A percentile compares a stretch with the other conserved stretches of the same genome.
phyloP scores from a whole-genome alignment of 2,888 invertebrate species.

The Chrysodeixis includens region DNA sequence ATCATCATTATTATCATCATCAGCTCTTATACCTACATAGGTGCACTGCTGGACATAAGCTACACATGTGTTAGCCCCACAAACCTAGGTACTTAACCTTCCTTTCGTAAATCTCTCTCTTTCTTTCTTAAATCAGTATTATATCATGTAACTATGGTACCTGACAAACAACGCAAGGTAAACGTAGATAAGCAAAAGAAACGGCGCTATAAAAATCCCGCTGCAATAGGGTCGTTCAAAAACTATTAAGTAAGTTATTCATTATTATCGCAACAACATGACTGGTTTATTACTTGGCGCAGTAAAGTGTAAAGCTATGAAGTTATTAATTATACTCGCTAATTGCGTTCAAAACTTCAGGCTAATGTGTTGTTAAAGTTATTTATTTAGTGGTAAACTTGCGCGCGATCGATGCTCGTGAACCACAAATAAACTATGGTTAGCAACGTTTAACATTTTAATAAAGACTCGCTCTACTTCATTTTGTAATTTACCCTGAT shows the following conservation, averaged over 20 bases:
- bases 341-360: constrained; percentile 60
- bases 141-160: too few relatives aligned
- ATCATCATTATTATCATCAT: too few relatives aligned
- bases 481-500: neutral
- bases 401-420: constrained; percentile 42
- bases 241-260: constrained; percentile 53
- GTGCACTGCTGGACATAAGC: too few relatives aligned
- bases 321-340: constrained; percentile 62
- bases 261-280: constrained; percentile 51
- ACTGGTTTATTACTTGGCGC: constrained; percentile 56
- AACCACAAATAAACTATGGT: constrained; percentile 32
- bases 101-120: too few relatives aligned
- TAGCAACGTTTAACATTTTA: constrained; percentile 17
- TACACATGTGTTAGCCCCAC: too few relatives aligned
- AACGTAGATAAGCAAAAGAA: neutral
- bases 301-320: constrained; percentile 59
- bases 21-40: too few relatives aligned
- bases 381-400: constrained; percentile 58
- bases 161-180: neutral
- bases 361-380: constrained; percentile 63
- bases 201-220: constrained; percentile 5
- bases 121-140: too few relatives aligned
- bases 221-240: constrained; percentile 34
- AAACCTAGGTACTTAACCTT: too few relatives aligned
- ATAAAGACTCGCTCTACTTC: neutral